Evolutionary conservation across 2,888 invertebrate species (phyloP), one percentile per base, ranked within the genome.

Genomic region (Hydrotaea diabolus): DNA sequence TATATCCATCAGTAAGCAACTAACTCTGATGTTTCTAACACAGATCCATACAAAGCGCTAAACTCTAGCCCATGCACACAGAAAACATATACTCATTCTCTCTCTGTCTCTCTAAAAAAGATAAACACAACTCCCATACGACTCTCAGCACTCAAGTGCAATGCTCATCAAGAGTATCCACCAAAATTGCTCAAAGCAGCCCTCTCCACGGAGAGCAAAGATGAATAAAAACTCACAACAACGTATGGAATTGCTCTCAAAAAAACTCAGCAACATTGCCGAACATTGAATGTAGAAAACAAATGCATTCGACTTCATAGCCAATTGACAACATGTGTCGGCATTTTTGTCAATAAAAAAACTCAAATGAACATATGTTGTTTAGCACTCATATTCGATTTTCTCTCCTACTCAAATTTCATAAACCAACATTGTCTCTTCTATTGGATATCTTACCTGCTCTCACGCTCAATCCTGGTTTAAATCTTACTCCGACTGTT

Each of bases 1-100:
- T 79, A 69, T 64, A 82, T 85, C 84, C 81, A 81, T 82, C 78
- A 39, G 76, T 79, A 79, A 79, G 84, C 79, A 77, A 85, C 84
- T 85, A 82, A 85, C 36, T 82, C 76, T 75, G 66, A 59, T 57
- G 9, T 26, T 53, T 73, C 81, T 85, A 77, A 79, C 79, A 77
- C 64, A 77, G 82, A 85, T 85, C 84, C 78, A 80, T 64, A 74
- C 55, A 43, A 69, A 72, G 74, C 73, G 69, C 72, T 74, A 69
- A 73, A 75, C 59, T 74, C 74, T 55, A 55, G 39, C n/a, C 26
- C 46, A 8, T 46, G 19, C 57, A 55, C 36, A 39, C 3, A 39
- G 13, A 59, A 66, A 21, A 39, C 19, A 71, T n/a, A 7, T 13
- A 17, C 26, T 13, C 9, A 55, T 64, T 39, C 15, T 19, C 73